phyloP scores from a whole-genome alignment of 2,113 vertebrate genomes.

The Pandion haliaetus region DNA sequence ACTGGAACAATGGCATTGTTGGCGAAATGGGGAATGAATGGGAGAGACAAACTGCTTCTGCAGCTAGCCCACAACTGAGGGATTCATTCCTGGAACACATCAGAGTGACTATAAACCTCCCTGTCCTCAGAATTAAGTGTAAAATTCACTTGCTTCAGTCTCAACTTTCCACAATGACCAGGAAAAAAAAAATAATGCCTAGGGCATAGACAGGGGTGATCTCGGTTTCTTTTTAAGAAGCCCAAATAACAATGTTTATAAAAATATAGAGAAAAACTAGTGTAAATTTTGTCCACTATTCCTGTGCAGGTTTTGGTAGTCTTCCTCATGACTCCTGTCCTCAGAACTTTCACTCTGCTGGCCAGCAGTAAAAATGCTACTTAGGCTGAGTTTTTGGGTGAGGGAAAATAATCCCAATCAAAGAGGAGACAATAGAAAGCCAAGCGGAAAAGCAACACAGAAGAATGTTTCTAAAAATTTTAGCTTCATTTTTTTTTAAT shows the following conservation, averaged over 20 bases:
- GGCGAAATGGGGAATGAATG: constrained; percentile 30
- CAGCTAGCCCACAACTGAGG: constrained; percentile 53
- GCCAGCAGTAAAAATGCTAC: background rate
- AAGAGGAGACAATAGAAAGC: background rate
- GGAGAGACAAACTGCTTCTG: constrained; percentile 55
- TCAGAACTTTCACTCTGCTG: background rate
- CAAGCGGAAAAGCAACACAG: background rate
- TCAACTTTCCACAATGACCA: background rate
- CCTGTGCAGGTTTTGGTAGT: background rate
- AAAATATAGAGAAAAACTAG: background rate
- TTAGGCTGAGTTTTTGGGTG: background rate
- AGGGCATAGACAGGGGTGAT: background rate
- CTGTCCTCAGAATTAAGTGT: background rate
- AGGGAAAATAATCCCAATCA: background rate
- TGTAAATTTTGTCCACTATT: background rate
- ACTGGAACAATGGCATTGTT: constrained; percentile 59
- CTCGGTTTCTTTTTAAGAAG: background rate
- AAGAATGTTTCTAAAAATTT: background rate
- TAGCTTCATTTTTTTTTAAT: background rate
- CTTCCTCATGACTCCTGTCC: background rate
- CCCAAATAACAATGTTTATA: background rate
- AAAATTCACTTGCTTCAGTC: constrained; percentile 56
- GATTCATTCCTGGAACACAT: constrained; percentile 50
- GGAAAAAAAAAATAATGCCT: background rate
- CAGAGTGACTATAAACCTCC: constrained; percentile 38